These are phyloP conservation scores for Lutraria lutraria DNA, from an alignment of 2,888 invertebrate species.

Conservation along the genomic window DNA sequence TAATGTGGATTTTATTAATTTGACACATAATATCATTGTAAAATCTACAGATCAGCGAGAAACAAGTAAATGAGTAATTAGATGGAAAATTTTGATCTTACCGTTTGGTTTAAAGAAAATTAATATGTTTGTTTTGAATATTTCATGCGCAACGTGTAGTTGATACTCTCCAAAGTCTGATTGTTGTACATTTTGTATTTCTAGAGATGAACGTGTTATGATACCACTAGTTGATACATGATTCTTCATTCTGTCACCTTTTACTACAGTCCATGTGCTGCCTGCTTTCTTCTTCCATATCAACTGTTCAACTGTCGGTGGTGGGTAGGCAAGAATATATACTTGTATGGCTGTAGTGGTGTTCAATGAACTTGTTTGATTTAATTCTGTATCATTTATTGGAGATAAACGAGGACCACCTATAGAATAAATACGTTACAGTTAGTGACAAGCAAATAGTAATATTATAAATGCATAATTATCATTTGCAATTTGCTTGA, in stretches of 20 bases:
- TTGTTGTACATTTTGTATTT: not conserved
- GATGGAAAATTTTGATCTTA: not conserved
- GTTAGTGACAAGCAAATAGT: not conserved
- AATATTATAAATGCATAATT: no score
- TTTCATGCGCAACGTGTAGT: not conserved
- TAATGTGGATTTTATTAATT: no score
- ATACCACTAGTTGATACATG: not conserved
- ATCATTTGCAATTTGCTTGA: no score
- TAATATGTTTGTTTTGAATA: not conserved
- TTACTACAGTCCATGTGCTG: not conserved
- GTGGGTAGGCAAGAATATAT: not conserved
- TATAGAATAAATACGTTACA: not conserved
- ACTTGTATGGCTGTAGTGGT: not conserved
- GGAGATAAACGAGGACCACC: not conserved
- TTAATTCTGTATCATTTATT: constrained; percentile 8
- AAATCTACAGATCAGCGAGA: no score
- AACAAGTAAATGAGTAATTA: no score
- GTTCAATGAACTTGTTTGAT: not conserved
- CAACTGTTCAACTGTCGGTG: not conserved
- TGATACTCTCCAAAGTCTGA: constrained; percentile 12
- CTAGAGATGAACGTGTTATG: not conserved
- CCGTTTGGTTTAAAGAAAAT: not conserved
- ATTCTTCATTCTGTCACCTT: not conserved
- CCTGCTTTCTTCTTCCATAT: not conserved
- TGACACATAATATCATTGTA: no score